Percentiles rank a stretch among this genome's conserved stretches.
phyloP scores from a whole-genome alignment of 2,888 invertebrate species.

The Cremastobaeus sp. region DNA sequence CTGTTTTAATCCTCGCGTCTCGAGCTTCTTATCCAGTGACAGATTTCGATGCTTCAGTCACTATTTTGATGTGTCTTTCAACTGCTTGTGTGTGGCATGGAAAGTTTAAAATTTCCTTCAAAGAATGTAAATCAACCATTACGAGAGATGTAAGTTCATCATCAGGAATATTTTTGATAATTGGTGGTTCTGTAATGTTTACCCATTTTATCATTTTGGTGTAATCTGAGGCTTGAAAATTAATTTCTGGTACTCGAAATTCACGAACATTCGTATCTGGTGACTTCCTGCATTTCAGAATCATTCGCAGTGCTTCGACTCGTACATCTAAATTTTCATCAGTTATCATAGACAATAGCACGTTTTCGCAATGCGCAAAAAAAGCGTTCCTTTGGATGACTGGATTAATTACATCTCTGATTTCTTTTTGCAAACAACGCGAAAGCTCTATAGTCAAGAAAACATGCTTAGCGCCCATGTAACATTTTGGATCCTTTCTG shows the following conservation, averaged over 20 bases:
- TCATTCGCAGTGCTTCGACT: conserved; percentile 8
- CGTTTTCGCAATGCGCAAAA: conserved; percentile 33
- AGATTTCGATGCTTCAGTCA: conserved; percentile 10
- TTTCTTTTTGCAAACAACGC: conserved; percentile 13
- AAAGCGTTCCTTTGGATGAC: conserved; percentile 46
- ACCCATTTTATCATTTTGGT: conserved; percentile 2
- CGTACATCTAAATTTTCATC: conserved; percentile 31
- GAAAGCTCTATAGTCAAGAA: conserved; percentile 21
- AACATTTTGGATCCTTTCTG: conserved; percentile 25
- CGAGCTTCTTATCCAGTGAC: conserved; percentile 16
- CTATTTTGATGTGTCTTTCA: conserved; percentile 22
- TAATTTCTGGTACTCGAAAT: conserved; percentile 16
- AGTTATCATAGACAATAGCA: conserved; percentile 25
- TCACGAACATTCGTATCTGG: too few relatives aligned
- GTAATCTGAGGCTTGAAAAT: conserved; percentile 16
- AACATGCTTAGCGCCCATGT: conserved; percentile 10
- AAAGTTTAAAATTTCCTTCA: neutral
- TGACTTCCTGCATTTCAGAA: conserved; percentile 3
- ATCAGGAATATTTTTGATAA: conserved; percentile 2
- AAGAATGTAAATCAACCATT: neutral
- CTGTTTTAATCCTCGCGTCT: conserved; percentile 1
- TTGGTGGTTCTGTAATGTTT: conserved; percentile 8
- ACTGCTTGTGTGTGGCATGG: conserved; percentile 17
- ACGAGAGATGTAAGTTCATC: conserved; percentile 1
- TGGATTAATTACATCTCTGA: conserved; percentile 47